Conservation (phyloP, 2,888 invertebrate species). For the Arctia plantaginis region DNA sequence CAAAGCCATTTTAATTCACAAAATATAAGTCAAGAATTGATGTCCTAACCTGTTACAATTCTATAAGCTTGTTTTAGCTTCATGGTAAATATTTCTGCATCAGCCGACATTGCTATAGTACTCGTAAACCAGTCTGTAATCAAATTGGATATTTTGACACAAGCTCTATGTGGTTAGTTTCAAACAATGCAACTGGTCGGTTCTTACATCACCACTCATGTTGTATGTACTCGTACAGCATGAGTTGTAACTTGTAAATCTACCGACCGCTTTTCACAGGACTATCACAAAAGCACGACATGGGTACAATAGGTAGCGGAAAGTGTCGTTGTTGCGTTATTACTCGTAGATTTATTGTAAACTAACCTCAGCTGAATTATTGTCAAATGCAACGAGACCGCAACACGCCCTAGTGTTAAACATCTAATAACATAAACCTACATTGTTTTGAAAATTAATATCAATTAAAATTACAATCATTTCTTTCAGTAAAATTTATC, state of each 20-base stretch:
- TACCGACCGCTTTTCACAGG: constrained; percentile 8
- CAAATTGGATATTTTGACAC: background rate
- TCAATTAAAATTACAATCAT: too few relatives aligned
- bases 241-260: background rate
- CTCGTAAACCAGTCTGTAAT: background rate
- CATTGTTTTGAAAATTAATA: too few relatives aligned
- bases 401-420: constrained; percentile 8
- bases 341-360: constrained; percentile 20
- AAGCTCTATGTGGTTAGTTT: background rate
- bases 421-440: background rate
- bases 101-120: too few relatives aligned
- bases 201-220: background rate
- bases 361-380: constrained; percentile 14
- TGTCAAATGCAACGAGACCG: constrained; percentile 23
- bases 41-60: too few relatives aligned
- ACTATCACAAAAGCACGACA: background rate
- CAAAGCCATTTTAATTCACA: too few relatives aligned
- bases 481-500: too few relatives aligned
- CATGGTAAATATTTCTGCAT: too few relatives aligned
- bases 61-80: too few relatives aligned
- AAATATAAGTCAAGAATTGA: too few relatives aligned
- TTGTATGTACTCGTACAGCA: too few relatives aligned
- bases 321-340: constrained; percentile 12
- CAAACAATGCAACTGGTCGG: background rate
- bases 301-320: constrained; percentile 8